Base-by-base conservation (phyloP, 2,888 invertebrate species). In the Trichogramma evanescens region DNA sequence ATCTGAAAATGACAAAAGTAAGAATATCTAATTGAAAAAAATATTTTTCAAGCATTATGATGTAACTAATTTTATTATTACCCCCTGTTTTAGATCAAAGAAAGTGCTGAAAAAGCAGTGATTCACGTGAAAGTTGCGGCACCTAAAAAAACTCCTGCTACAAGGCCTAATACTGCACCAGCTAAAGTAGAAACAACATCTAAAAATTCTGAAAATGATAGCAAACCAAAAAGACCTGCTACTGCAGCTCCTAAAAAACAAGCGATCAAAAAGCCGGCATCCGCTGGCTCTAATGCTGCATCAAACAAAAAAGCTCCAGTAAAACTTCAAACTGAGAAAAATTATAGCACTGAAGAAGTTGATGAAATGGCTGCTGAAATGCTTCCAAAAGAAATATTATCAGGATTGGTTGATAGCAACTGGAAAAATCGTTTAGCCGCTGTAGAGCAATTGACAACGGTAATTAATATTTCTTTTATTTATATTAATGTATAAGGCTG, bases 61-160 rank as follows among this genome's bases (percentile, higher is more conserved):
- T 51, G 10, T 44, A 7, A 54, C 61, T 53, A 51, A 43, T 50
- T 59, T n/a, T n/a, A n/a, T 50, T 10, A 9, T n/a, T 45, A 45
- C n/a, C 9, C 8, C 60, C 60, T 53, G 52, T 65, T 63, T n/a
- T 64, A 81, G 81, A 89, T 98, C 52, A 94, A 93, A 77, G 98
- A 98, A 75, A 91, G 86, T 71, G 89, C 89, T 68, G 95, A 97
- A 55, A 96, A 95, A 79, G 95, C 95, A 44, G 91, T 93, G 55
- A 89, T 94, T 60, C 82, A 86, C 66, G 87, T 90, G 4, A 91
- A 91, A 78, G 79, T 86, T 9, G 77, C 84, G 0, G 80, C 82
- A 0, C 85, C 86, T 68, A 89, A 89, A 69, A 82, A 83, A 9
- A 66, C 67, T n/a, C 59, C 62, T 39, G 63, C 68, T 13, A 76